Conservation (phyloP, 2,888 invertebrate genomes). For the Leptinotarsa rubiginosa region DNA sequence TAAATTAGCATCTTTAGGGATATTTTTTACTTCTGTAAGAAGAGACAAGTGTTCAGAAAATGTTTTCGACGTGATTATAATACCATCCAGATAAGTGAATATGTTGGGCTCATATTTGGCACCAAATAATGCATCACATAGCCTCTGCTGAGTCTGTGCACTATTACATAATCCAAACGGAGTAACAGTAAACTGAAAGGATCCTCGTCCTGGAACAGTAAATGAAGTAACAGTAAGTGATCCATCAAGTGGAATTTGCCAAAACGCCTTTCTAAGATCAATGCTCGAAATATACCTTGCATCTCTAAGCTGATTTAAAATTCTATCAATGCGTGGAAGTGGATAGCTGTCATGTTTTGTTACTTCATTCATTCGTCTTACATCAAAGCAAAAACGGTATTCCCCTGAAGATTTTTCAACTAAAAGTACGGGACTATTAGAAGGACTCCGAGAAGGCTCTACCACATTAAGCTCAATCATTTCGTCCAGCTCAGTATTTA, state of each 20-base stretch:
- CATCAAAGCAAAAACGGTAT: background rate
- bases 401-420: slow-evolving; percentile 9
- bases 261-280: background rate
- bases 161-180: background rate
- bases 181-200: background rate
- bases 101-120: no score
- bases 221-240: background rate
- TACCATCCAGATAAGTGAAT: no score
- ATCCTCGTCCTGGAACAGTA: background rate
- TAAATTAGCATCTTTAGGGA: no score
- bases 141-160: background rate
- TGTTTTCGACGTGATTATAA: no score
- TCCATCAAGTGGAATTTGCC: background rate
- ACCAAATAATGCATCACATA: background rate
- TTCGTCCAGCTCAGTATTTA: background rate
- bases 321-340: background rate
- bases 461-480: background rate
- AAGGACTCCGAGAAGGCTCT: background rate
- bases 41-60: no score
- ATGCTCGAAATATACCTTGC: background rate
- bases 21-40: no score
- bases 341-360: background rate
- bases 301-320: background rate
- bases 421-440: background rate
- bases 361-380: background rate